Evolutionary conservation across 2,113 vertebrate genomes (phyloP).

Genomic region (Microtus montanus): DNA sequence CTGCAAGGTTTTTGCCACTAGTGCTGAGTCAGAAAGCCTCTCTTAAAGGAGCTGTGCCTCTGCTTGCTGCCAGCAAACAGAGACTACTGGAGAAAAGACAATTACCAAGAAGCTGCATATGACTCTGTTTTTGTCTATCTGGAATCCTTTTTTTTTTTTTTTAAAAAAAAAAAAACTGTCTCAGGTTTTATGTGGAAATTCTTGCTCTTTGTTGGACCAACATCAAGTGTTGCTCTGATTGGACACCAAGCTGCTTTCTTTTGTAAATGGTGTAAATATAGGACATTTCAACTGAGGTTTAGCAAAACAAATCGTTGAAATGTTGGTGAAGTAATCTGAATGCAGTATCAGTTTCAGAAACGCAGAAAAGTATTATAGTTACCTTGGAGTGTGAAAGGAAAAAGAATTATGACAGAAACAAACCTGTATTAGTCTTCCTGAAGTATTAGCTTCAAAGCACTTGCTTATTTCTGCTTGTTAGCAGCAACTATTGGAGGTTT

Average conservation of each 20-base stretch:
- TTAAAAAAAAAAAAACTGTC: no score
- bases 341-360: background rate
- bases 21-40: no score
- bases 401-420: background rate
- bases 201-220: background rate
- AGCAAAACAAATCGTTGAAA: background rate
- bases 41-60: no score
- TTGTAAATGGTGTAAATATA: background rate
- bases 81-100: no score
- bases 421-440: background rate
- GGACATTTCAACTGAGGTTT: background rate
- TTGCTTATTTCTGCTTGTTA: background rate
- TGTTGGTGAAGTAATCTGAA: background rate
- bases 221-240: background rate
- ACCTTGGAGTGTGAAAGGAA: background rate
- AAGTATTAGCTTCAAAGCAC: slow-evolving; percentile 11
- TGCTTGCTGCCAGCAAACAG: no score
- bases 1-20: no score
- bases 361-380: background rate
- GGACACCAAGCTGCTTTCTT: background rate
- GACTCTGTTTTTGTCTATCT: no score
- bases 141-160: no score
- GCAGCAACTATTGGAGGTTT: background rate
- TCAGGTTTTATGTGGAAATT: no score
- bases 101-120: no score